Evolutionary conservation across 2,797 vertebrate genomes (phyloP), one percentile per base, ranked within the genome.

Genomic region (Fratercula arctica): DNA sequence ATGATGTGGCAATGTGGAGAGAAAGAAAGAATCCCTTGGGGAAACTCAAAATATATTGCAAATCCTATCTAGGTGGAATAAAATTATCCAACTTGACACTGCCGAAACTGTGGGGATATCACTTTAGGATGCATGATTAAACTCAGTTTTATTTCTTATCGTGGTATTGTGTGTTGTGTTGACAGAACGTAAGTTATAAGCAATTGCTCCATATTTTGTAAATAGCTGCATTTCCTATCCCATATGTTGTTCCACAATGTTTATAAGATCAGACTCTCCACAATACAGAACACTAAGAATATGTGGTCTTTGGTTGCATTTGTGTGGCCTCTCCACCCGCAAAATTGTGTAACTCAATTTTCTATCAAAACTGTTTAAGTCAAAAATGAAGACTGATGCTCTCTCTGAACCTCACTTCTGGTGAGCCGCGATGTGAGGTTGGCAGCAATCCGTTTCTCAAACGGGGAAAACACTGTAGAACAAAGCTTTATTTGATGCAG

Each of bases 211-310:
- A 1, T 46, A 3, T 31, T 60, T 82, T 69, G 16, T 48, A 76
- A 79, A 56, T 17, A 69, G 19, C 21, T n/a, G 48, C 24, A 23
- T 83, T 87, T 61, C 73, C 23, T 18, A 46, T 28, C 18, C 45
- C n/a, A 7, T 4, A 0, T 2, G 11, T 4, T 39, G 4, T 29
- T 31, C 54, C 54, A 35, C 20, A 24, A 13, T 17, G 3, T 57
- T 78, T 87, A 85, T 29, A 48, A 53, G 33, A 50, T 53, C 25
- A 60, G 31, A 15, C 23, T 46, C 26, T 60, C 28, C 14, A 7
- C 11, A 13, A 8, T 6, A 39, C 3, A 46, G 6, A 21, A 66
- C 41, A 10, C 6, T 14, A 37, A 48, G 11, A 35, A 35, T 3
- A 35, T 0, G 9, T 48, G 54, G 11, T 11, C 3, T 39, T 60